Evolutionary conservation across 2,888 invertebrate genomes (phyloP).

Genomic region (Frankliniella fusca): DNA sequence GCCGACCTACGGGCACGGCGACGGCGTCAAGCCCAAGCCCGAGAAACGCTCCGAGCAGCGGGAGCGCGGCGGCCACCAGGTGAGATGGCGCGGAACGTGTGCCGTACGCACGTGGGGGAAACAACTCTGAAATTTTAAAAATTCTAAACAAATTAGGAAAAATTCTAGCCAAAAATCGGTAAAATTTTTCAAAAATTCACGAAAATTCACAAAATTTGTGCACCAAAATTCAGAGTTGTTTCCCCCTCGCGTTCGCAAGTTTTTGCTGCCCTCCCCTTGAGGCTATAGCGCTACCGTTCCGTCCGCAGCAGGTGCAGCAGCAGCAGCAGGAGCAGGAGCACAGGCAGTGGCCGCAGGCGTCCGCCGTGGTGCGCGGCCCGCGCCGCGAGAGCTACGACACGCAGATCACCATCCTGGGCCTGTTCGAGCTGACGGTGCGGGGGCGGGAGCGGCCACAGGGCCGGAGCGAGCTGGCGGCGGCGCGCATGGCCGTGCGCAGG

Average conservation of each 20-base stretch:
- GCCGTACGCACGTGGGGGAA: no score
- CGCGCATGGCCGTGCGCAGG: conserved; percentile 71
- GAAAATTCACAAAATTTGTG: no score
- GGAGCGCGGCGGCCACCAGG: not conserved
- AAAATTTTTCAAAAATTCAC: no score
- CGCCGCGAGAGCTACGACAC: conserved; percentile 7
- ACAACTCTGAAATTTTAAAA: no score
- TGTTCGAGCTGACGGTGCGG: conserved; percentile 70
- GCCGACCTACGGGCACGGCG: not conserved
- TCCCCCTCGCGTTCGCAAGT: no score
- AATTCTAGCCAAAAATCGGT: no score
- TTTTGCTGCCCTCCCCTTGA: no score
- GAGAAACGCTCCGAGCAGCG: conserved; percentile 5
- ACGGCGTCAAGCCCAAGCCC: not conserved
- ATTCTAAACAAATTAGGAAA: no score
- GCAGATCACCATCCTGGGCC: conserved; percentile 63
- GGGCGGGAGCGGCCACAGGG: conserved; percentile 64
- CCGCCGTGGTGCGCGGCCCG: not conserved
- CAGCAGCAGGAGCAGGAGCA: not conserved
- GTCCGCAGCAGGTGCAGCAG: not conserved
- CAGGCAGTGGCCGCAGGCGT: not conserved
- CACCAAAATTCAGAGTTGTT: no score
- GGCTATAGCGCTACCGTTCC: not conserved
- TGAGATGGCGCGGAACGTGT: no score
- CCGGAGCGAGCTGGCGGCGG: conserved; percentile 69